These are phyloP conservation scores for Cynodonichthys magdalenae DNA, from an alignment of 2,797 vertebrate species.

Conservation along the genomic window DNA sequence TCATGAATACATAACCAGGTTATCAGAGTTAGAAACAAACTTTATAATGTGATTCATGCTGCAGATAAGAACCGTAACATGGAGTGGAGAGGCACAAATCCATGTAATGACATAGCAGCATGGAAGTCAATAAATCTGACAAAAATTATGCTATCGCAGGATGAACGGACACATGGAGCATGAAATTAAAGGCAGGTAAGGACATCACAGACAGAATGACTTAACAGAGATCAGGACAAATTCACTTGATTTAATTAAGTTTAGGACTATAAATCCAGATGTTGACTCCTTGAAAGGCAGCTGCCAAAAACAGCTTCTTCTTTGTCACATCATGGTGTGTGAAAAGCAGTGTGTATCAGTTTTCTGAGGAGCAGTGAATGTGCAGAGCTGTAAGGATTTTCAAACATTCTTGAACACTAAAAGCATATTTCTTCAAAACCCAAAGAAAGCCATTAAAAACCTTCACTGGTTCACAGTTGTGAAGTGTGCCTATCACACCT, in stretches of 20 bases:
- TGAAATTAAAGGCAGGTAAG: conserved; percentile 12
- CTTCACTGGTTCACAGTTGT: too few relatives aligned
- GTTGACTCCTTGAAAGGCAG: neutral
- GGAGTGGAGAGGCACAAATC: conserved; percentile 4
- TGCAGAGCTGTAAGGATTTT: neutral
- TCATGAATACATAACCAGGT: conserved; percentile 24
- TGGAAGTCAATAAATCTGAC: conserved; percentile 4
- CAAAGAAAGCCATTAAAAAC: too few relatives aligned
- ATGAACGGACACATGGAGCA: conserved; percentile 10
- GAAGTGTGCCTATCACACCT: too few relatives aligned
- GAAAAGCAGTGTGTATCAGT: too few relatives aligned
- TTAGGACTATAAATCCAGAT: neutral
- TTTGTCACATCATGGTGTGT: too few relatives aligned
- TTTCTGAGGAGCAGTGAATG: neutral
- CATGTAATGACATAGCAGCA: conserved; percentile 9
- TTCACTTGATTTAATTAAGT: conserved; percentile 2
- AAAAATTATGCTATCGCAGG: conserved; percentile 3
- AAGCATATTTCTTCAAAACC: too few relatives aligned
- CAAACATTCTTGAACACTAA: neutral
- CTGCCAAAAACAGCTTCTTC: neutral
- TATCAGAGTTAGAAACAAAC: conserved; percentile 1
- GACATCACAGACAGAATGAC: conserved; percentile 7
- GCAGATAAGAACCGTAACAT: conserved; percentile 11
- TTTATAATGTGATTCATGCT: conserved; percentile 9
- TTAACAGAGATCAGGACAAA: conserved; percentile 7